Evolutionary conservation across 2,888 invertebrate genomes (phyloP).

Genomic region (Cataglyphis rosenhaueri): DNA sequence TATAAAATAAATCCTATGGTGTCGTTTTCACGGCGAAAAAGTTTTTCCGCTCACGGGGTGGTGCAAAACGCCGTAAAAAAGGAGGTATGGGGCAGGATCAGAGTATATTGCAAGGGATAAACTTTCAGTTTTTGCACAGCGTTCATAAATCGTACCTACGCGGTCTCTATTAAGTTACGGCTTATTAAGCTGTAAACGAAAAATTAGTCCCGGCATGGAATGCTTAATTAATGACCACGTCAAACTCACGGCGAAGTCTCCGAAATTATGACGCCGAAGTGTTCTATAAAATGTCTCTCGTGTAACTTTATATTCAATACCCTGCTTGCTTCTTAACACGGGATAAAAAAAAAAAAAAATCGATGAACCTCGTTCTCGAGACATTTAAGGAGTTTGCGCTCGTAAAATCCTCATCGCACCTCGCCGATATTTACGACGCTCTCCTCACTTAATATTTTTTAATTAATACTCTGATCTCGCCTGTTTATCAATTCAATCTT

Average conservation of each 20-base stretch:
- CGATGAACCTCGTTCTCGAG: constrained; percentile 24
- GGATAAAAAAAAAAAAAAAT: constrained; percentile 16
- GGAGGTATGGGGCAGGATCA: constrained; percentile 12
- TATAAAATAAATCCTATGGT: constrained; percentile 48
- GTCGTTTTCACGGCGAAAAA: constrained; percentile 36
- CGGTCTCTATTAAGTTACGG: constrained; percentile 54
- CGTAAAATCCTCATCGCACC: constrained; percentile 3
- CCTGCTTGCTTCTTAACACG: background rate
- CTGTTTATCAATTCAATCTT: background rate
- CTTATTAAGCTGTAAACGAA: constrained; percentile 67
- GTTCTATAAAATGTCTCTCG: constrained; percentile 52
- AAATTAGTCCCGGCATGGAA: constrained; percentile 62
- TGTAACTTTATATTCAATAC: constrained; percentile 57
- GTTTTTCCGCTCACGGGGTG: constrained; percentile 19
- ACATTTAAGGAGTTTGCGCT: constrained; percentile 38
- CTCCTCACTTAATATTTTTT: background rate
- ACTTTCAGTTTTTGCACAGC: constrained; percentile 43
- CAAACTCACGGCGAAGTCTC: constrained; percentile 51
- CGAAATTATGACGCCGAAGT: constrained; percentile 44
- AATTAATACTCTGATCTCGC: constrained; percentile 12
- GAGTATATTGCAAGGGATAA: constrained; percentile 38
- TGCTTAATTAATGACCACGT: constrained; percentile 66
- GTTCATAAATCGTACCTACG: constrained; percentile 59
- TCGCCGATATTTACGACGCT: constrained; percentile 10
- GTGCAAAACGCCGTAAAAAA: constrained; percentile 35